Conservation (phyloP, 1,140 invertebrate species). For the Wiebesia pumilae region DNA sequence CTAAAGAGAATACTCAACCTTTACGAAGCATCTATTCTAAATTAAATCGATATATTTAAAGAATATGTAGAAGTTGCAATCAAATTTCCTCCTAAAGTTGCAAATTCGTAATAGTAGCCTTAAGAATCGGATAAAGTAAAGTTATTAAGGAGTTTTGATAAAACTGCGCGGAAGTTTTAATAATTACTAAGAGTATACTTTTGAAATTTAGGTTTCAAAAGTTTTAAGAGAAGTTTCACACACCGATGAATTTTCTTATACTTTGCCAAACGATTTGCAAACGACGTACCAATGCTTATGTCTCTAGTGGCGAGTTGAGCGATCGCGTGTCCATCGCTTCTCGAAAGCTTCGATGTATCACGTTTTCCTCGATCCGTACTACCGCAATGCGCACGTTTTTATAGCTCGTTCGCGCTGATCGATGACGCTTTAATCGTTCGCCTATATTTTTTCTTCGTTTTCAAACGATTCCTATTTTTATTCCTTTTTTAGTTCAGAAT, state of each 20-base stretch:
- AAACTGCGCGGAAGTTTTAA: not conserved
- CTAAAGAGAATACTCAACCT: too few species aligned
- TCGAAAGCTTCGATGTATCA: not conserved
- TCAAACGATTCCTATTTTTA: too few species aligned
- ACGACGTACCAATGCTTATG: not conserved
- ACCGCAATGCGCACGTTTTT: slow-evolving; percentile 40
- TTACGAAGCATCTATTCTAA: too few species aligned
- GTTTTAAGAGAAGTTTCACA: not conserved
- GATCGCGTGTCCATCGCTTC: not conserved
- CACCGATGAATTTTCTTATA: not conserved
- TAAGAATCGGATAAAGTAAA: too few species aligned
- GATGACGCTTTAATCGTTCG: not conserved
- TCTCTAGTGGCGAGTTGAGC: not conserved
- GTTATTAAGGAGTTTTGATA: too few species aligned
- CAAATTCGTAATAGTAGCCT: too few species aligned
- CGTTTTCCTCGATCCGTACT: not conserved
- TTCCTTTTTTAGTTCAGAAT: too few species aligned
- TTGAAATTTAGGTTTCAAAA: not conserved
- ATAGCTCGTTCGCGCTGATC: slow-evolving; percentile 15
- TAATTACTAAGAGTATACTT: not conserved
- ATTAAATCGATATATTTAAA: too few species aligned
- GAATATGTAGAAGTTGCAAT: too few species aligned
- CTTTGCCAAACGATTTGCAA: not conserved
- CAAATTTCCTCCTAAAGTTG: too few species aligned
- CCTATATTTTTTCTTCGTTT: slow-evolving; percentile 22